These are phyloP conservation scores for Lasioglossum zephyrum DNA, from an alignment of 2,888 invertebrate species.

Conservation along the genomic window DNA sequence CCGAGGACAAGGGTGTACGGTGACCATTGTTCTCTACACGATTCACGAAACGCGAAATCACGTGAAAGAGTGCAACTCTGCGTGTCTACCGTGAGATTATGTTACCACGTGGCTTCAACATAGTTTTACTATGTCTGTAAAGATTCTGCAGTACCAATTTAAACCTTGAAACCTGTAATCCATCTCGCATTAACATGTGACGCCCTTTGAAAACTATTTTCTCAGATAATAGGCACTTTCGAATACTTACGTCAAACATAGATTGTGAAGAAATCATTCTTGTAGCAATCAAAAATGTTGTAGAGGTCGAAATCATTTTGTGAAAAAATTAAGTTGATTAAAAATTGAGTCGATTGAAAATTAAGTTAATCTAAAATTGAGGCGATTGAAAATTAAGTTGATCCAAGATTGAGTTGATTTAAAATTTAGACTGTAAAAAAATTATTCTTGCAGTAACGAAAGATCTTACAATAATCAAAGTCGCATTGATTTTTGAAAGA, in stretches of 20 bases:
- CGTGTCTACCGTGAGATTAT: conserved; percentile 54
- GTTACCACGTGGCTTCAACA: conserved; percentile 52
- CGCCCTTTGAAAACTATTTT: not conserved
- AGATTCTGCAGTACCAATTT: not conserved
- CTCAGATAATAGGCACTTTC: not conserved
- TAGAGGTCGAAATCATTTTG: not conserved
- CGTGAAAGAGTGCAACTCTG: conserved; percentile 55
- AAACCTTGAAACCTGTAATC: not conserved
- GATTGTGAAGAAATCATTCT: not conserved
- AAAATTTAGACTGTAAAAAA: not conserved
- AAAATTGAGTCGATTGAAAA: too few species aligned
- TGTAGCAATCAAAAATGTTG: not conserved
- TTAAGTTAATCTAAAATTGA: too few species aligned
- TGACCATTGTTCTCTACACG: conserved; percentile 50
- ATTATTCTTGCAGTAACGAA: not conserved
- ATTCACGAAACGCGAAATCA: conserved; percentile 41
- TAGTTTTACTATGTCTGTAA: not conserved
- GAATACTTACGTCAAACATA: not conserved
- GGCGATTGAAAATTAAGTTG: too few species aligned
- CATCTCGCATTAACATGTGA: not conserved
- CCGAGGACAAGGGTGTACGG: conserved; percentile 37
- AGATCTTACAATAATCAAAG: not conserved
- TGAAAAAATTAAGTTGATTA: not conserved
- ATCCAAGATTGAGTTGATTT: not conserved
- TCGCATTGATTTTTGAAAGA: too few species aligned